Base-by-base conservation (phyloP, 2,797 vertebrate species). In the Manis pentadactyla region DNA sequence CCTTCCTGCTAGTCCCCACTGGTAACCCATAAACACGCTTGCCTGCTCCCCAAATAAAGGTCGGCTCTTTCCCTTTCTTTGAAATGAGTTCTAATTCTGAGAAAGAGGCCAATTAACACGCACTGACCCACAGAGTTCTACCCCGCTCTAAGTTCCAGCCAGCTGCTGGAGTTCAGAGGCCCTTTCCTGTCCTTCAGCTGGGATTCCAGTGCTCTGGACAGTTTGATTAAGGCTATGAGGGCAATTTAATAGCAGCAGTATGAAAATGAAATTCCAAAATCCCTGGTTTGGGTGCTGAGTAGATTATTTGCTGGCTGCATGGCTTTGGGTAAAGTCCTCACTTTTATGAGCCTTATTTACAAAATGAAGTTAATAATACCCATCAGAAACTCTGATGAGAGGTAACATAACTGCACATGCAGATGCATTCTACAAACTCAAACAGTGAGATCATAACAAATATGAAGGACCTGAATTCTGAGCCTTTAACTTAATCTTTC, bases 261-360 rank as follows among this genome's bases (percentile, higher is more conserved):
- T 11, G 73, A 69, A 77, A 96, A 83, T 17, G n/a, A 73, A 93
- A 90, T 73, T 64, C 55, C 59, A 21, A 94, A 85, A 77, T 29
- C 83, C 51, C 53, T 0, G 4, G 39, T 34, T 51, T 79, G 87
- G 83, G 53, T 46, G 18, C 71, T 66, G 66, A 93, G 95, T 85
- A 69, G 61, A 88, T 93, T 90, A 81, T 27, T 59, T 6, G 15
- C 34, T 87, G 85, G 37, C 6, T 64, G 21, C 31, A 1, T 19
- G 51, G 74, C 64, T 89, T 77, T 79, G 59, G 13, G 46, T 78
- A 74, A 79, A 39, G 46, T 69, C 6, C 53, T 74, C 57, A 29
- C 19, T 90, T 93, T 81, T n/a, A 7, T 8, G 5, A 94, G 37
- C 23, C 61, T 75, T 53, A 37, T 63, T 78, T 75, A 83, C 5